Evolutionary conservation across 2,888 invertebrate species (phyloP).

Genomic region (Cyclophora punctaria): DNA sequence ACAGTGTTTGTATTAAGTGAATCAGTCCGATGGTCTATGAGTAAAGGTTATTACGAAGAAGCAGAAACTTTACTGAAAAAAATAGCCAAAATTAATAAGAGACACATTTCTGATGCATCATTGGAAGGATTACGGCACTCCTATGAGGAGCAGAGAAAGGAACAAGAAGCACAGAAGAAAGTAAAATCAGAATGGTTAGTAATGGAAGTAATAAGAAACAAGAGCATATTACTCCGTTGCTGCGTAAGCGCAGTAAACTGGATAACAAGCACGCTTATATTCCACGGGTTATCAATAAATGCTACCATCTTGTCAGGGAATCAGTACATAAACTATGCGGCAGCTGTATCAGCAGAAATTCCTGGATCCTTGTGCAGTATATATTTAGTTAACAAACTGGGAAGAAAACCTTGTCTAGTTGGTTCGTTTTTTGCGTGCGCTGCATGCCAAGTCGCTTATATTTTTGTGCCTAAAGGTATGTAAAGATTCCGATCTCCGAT

Average conservation of each 20-base stretch:
- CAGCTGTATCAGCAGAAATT: not conserved
- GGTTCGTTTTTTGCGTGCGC: slow-evolving; percentile 74
- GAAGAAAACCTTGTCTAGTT: slow-evolving; percentile 73
- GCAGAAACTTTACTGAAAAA: slow-evolving; percentile 77
- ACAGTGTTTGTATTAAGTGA: slow-evolving; percentile 82
- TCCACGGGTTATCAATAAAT: slow-evolving; percentile 78
- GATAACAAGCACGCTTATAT: slow-evolving; percentile 78
- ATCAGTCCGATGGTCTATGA: slow-evolving; percentile 85
- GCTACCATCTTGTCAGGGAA: slow-evolving; percentile 77
- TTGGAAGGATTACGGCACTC: slow-evolving; percentile 33
- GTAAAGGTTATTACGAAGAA: slow-evolving; percentile 78
- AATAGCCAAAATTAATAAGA: slow-evolving; percentile 77
- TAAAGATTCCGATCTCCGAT: no score
- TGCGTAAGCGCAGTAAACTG: slow-evolving; percentile 68
- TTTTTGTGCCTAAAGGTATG: slow-evolving; percentile 51
- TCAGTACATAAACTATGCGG: slow-evolving; percentile 75
- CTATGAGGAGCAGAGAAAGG: slow-evolving; percentile 35
- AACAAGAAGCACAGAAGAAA: slow-evolving; percentile 27
- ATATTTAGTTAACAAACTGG: slow-evolving; percentile 71
- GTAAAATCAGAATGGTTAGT: slow-evolving; percentile 30
- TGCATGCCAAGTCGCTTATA: slow-evolving; percentile 67
- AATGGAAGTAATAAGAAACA: slow-evolving; percentile 41
- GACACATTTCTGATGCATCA: slow-evolving; percentile 43
- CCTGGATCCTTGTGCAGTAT: slow-evolving; percentile 70
- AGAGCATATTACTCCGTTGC: slow-evolving; percentile 36